Evolutionary conservation across 2,113 vertebrate genomes (phyloP).

Genomic region (Lepus americanus): DNA sequence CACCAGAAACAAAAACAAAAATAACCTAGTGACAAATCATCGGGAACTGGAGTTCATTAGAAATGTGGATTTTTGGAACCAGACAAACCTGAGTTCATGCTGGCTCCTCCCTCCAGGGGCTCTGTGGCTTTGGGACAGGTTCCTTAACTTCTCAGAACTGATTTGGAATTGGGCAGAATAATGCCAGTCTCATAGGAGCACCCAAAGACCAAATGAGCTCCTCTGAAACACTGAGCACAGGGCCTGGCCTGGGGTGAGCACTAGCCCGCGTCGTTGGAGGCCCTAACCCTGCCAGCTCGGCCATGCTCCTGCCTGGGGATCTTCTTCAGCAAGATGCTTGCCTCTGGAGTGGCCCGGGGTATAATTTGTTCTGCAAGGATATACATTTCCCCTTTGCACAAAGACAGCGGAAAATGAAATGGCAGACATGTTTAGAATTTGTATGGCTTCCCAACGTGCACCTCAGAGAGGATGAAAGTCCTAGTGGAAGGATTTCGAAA

Average conservation of each 20-base stretch:
- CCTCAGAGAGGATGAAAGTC: background rate
- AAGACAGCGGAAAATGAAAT: slow-evolving; percentile 45
- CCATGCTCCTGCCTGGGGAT: no score
- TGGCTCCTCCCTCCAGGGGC: background rate
- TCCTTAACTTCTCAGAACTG: background rate
- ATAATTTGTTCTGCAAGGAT: background rate
- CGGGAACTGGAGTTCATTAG: background rate
- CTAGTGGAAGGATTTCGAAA: slow-evolving; percentile 59
- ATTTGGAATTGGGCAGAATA: background rate
- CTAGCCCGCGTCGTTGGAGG: background rate
- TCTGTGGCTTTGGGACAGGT: background rate
- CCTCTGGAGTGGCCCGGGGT: background rate
- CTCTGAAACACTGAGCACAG: background rate
- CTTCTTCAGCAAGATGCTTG: background rate
- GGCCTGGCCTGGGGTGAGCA: background rate
- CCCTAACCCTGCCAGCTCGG: background rate
- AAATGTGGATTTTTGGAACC: background rate
- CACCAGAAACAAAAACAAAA: background rate
- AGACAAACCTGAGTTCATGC: background rate
- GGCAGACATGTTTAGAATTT: slow-evolving; percentile 14
- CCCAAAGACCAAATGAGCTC: background rate
- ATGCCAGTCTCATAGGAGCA: background rate
- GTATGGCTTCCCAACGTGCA: background rate
- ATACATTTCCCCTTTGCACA: background rate
- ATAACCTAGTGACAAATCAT: background rate